Evolutionary conservation across 2,797 vertebrate species (phyloP), one percentile per base, ranked within the genome.

Genomic region (Odontamblyopus lacepedii): DNA sequence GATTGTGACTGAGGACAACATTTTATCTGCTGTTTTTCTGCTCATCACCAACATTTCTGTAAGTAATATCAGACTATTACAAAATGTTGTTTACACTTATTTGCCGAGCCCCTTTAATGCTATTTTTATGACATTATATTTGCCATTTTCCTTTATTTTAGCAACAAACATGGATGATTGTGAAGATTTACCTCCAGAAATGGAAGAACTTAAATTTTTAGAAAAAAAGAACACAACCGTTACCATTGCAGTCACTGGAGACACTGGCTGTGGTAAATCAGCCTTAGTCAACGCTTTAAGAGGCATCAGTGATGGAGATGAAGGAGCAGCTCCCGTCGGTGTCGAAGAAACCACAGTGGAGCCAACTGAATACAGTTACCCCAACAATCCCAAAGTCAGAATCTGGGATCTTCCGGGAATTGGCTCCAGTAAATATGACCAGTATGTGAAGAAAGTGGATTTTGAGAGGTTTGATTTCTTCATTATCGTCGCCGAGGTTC

Each of bases 381-480:
- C 92, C 0, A 84, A 82, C 23, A 79, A 89, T n/a, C 79, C 92
- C 0, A 89, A 85, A 0, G 87, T 95, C 23, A 86, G 41, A 3
- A 27, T 95, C 3, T 95, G 94, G 94, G 94, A 95, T 71, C 86
- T 96, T 18, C 94, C 94, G 0, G 94, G 93, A 3, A 85, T 89
- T 0, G 93, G 94, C 2, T 89, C 82, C 6, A 86, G 79, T 0
- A 88, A 76, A 90, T 91, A 0, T 92, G 70, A 63, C 70, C 72
- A 68, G 26, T 51, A 18, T 51, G 4, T 51, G 50, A 5, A 50
- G 50, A 5, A 16, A 19, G 18, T 51, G 50, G 50, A 6, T 16
- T 92, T 95, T 12, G 41, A 91, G 27, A 88, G 55, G 5, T 95
- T 92, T 3, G 93, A 96, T 72, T 44, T 44, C 41, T 44, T 44